Conservation (phyloP, 2,888 invertebrate species). For the Agonopterix heracliana region DNA sequence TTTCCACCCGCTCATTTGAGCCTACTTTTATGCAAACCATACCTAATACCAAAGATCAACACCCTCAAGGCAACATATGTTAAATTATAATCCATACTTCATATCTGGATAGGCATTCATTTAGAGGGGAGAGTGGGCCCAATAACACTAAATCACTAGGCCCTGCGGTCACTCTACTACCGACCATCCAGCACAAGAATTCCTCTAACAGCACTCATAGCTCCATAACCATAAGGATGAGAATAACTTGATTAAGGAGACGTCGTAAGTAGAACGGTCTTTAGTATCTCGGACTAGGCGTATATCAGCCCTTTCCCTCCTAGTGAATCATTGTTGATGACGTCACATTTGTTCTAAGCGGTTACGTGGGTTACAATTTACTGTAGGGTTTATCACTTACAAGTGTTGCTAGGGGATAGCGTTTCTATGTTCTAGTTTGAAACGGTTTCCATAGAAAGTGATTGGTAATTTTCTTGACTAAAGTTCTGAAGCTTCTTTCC, state of each 20-base stretch:
- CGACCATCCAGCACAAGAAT: too few relatives aligned
- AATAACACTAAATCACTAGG: slow-evolving; percentile 24
- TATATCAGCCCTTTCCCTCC: slow-evolving; percentile 17
- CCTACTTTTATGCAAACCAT: too few relatives aligned
- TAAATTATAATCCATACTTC: slow-evolving; percentile 1
- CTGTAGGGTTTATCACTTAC: slow-evolving; percentile 2
- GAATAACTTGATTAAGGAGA: too few relatives aligned
- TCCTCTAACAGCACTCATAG: too few relatives aligned
- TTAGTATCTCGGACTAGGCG: slow-evolving; percentile 6
- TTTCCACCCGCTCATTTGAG: too few relatives aligned
- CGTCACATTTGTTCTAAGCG: slow-evolving; percentile 29
- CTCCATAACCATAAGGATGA: too few relatives aligned
- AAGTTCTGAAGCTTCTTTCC: too few relatives aligned
- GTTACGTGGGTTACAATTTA: slow-evolving; percentile 9
- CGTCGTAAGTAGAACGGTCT: too few relatives aligned
- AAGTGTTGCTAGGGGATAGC: neutral
- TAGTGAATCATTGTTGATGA: slow-evolving; percentile 31
- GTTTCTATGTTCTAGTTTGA: neutral
- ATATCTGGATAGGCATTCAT: slow-evolving; percentile 3
- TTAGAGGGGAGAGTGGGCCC: slow-evolving; percentile 9
- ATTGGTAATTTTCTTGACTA: too few relatives aligned
- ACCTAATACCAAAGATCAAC: too few relatives aligned
- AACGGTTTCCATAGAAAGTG: neutral
- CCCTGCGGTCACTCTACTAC: slow-evolving; percentile 15
- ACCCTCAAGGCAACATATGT: neutral